phyloP scores from a whole-genome alignment of 2,888 invertebrate species.

The Drosophila mercatorum region DNA sequence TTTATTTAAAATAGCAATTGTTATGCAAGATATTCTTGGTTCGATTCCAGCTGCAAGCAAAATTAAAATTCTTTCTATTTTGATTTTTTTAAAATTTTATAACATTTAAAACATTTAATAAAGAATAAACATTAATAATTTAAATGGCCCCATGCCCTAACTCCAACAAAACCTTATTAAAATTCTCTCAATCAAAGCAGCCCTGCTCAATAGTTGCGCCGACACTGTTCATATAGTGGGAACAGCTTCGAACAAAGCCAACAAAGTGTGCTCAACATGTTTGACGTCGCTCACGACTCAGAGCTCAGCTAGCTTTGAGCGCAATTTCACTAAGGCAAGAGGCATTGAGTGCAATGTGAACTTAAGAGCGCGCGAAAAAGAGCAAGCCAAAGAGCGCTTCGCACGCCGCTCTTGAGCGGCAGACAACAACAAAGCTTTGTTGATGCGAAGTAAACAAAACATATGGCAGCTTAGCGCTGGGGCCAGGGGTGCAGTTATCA shows the following conservation, averaged over 20 bases:
- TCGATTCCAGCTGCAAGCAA: neutral
- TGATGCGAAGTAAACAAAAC: constrained; percentile 51
- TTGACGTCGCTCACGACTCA: constrained; percentile 9
- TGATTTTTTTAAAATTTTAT: too few relatives aligned
- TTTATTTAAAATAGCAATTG: neutral
- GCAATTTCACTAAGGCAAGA: neutral
- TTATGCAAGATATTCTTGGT: neutral
- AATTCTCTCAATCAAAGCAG: neutral
- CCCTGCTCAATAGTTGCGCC: constrained; percentile 13
- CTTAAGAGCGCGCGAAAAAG: constrained; percentile 24
- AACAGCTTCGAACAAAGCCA: constrained; percentile 29
- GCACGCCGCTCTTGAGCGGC: constrained; percentile 16
- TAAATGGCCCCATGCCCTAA: too few relatives aligned
- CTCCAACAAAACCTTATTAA: neutral
- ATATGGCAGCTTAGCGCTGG: constrained; percentile 42
- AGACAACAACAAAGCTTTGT: constrained; percentile 27
- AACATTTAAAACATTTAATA: too few relatives aligned
- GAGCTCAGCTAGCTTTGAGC: constrained; percentile 7
- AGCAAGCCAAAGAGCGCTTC: constrained; percentile 5
- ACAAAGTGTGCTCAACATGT: constrained; percentile 16
- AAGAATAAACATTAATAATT: too few relatives aligned
- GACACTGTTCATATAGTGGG: constrained; percentile 55
- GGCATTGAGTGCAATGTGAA: constrained; percentile 10
- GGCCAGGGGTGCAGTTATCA: neutral
- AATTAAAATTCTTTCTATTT: too few relatives aligned